These are phyloP conservation scores for Orthonychiurus folsomi DNA, from an alignment of 2,888 invertebrate species.

Conservation along the genomic window DNA sequence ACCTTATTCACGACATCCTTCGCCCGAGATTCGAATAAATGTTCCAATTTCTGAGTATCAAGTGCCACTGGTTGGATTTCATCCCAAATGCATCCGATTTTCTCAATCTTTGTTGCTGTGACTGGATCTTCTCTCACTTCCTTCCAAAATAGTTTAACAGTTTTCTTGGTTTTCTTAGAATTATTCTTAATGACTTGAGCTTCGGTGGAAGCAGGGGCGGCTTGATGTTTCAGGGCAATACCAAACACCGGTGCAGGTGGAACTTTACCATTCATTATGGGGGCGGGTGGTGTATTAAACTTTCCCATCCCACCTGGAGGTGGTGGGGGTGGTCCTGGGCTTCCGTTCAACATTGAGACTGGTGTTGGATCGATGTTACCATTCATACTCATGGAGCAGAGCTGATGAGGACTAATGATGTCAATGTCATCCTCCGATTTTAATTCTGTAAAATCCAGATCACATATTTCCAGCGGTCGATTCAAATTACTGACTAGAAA, in stretches of 20 bases:
- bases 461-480: conserved; percentile 73
- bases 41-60: conserved; percentile 87
- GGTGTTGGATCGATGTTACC: conserved; percentile 46
- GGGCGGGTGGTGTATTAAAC: conserved; percentile 43
- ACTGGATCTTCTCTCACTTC: conserved; percentile 75
- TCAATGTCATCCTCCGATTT: conserved; percentile 79
- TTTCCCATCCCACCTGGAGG: conserved; percentile 40
- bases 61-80: conserved; percentile 73
- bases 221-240: conserved; percentile 42
- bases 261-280: conserved; percentile 20
- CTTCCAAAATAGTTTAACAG: conserved; percentile 96
- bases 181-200: conserved; percentile 43
- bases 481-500: conserved; percentile 68
- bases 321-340: conserved; percentile 44
- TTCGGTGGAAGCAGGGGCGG: conserved; percentile 37
- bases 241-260: conserved; percentile 43
- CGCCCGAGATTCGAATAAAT: conserved; percentile 91
- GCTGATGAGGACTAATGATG: conserved; percentile 45
- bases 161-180: conserved; percentile 83
- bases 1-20: conserved; percentile 93
- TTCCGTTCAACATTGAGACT: conserved; percentile 42
- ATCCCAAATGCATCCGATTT: conserved; percentile 66
- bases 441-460: conserved; percentile 93
- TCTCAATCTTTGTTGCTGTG: conserved; percentile 51
- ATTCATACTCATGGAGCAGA: conserved; percentile 10